Evolutionary conservation across 2,797 vertebrate genomes (phyloP).

Genomic region (Pipistrellus nathusii): DNA sequence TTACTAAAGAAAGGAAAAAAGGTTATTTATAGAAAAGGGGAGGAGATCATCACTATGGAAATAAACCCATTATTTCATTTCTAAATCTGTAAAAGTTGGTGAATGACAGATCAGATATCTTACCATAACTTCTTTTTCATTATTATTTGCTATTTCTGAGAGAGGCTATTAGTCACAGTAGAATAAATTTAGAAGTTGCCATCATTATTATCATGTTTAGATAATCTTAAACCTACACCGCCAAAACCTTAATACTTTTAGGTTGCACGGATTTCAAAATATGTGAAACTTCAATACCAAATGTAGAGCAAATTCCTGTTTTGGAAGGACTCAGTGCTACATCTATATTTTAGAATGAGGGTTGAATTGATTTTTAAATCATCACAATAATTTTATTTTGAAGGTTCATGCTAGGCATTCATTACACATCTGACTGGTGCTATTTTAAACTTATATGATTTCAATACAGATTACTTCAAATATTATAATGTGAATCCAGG

Average conservation of each 20-base stretch:
- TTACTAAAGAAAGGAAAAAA: neutral
- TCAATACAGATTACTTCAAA: slow-evolving; percentile 64
- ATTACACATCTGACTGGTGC: slow-evolving; percentile 44
- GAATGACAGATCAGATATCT: neutral
- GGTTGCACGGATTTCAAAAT: slow-evolving; percentile 19
- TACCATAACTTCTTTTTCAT: neutral
- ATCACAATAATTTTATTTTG: slow-evolving; percentile 47
- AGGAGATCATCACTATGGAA: neutral
- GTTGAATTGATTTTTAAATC: slow-evolving; percentile 68
- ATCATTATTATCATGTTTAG: slow-evolving; percentile 20
- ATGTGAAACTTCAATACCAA: slow-evolving; percentile 9
- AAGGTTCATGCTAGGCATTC: slow-evolving; percentile 49
- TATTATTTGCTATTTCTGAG: slow-evolving; percentile 27
- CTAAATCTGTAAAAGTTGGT: slow-evolving; percentile 28
- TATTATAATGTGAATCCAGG: slow-evolving; percentile 56
- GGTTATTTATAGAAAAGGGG: neutral
- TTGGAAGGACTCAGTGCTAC: neutral
- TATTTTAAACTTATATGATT: slow-evolving; percentile 52
- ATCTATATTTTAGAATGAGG: slow-evolving; percentile 30
- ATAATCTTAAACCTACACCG: slow-evolving; percentile 45
- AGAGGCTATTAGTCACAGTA: neutral
- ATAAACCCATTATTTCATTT: slow-evolving; percentile 15
- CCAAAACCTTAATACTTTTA: slow-evolving; percentile 58
- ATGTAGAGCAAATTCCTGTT: slow-evolving; percentile 34
- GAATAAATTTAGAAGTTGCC: slow-evolving; percentile 24